Conservation (phyloP, 2,113 vertebrate species). For the Barnardius zonarius region DNA sequence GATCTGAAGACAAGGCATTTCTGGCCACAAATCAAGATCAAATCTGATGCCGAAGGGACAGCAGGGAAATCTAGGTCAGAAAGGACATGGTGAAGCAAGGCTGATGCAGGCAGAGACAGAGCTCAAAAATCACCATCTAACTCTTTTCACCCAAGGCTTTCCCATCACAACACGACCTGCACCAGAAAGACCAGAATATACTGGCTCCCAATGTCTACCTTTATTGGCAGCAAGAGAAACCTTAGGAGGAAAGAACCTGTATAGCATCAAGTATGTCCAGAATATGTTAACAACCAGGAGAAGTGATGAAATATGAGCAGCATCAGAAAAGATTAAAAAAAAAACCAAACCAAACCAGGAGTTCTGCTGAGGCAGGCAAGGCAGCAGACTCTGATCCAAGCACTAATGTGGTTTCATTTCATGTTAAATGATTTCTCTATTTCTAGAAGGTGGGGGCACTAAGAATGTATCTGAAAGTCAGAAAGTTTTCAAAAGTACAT, state of each 20-base stretch:
- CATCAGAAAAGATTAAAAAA: not conserved
- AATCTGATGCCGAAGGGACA: not conserved
- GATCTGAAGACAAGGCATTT: not conserved
- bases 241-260: not conserved
- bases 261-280: not conserved
- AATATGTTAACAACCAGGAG: not conserved
- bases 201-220: not conserved
- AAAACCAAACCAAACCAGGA: not conserved
- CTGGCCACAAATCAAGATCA: not conserved
- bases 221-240: not conserved
- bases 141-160: not conserved
- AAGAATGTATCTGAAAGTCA: not conserved
- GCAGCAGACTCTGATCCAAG: not conserved
- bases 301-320: not conserved
- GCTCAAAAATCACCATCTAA: not conserved
- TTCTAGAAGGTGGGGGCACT: not conserved
- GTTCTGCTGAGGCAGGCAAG: not conserved
- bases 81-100: accelerated
- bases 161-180: not conserved
- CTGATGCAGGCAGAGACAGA: not conserved
- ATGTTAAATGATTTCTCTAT: not conserved
- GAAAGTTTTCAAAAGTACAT: not conserved
- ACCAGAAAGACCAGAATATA: not conserved
- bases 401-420: not conserved
- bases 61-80: constrained; percentile 12